Percentiles rank a stretch among this genome's conserved stretches.
phyloP scores from a whole-genome alignment of 2,888 invertebrate species.

The Mimachlamys varia region DNA sequence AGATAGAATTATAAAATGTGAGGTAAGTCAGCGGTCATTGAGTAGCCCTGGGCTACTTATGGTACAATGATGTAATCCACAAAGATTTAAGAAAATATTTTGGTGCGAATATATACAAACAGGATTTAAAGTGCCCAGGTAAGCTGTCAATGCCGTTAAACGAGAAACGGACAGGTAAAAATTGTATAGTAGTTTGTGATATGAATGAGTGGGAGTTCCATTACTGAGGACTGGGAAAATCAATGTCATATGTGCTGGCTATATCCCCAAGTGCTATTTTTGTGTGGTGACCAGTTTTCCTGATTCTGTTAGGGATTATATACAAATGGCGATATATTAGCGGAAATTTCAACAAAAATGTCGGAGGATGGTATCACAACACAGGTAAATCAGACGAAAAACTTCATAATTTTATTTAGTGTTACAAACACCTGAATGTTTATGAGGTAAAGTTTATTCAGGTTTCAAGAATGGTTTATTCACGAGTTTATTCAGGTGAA shows the following conservation, averaged over 20 bases:
- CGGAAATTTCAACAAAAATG: not conserved
- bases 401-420: not conserved
- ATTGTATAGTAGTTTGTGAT: not conserved
- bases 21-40: not conserved
- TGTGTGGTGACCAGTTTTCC: not conserved
- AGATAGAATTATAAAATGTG: not conserved
- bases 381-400: not conserved
- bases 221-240: not conserved
- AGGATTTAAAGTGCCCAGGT: not conserved
- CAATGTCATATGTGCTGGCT: not conserved
- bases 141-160: conserved; percentile 1
- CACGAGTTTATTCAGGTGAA: too few species aligned
- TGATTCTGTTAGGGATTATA: not conserved
- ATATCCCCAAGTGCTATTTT: not conserved
- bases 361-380: not conserved
- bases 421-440: not conserved
- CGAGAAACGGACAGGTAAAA: conserved; percentile 2
- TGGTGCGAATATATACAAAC: not conserved
- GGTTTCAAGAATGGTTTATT: too few species aligned
- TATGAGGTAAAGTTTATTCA: too few species aligned
- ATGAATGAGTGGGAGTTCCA: not conserved
- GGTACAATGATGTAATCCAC: not conserved
- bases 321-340: not conserved
- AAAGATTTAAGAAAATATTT: not conserved
- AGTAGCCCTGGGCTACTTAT: not conserved